Evolutionary conservation across 2,113 vertebrate species (phyloP), one percentile per base, ranked within the genome.

Genomic region (Meles meles): DNA sequence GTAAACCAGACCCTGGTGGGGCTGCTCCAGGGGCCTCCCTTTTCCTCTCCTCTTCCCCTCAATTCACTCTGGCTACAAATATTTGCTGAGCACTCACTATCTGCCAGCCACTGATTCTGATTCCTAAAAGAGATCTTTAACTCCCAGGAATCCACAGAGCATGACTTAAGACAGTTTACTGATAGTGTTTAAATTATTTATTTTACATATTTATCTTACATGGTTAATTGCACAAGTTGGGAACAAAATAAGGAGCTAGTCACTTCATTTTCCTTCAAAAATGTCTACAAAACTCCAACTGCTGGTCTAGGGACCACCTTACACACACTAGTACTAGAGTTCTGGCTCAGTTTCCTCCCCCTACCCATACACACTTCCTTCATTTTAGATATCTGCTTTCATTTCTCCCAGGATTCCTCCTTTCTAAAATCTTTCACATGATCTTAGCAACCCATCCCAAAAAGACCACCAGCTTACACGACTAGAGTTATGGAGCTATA

Each of bases 181-280:
- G 25, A 44, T 6, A 47, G 42, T 10, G 21, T 91, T 42, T 37
- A 76, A 79, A 85, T 71, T 55, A 55, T 81, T 61, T 92, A 57
- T 57, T 87, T 88, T 63, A 86, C 44, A 79, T 42, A 72, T 37
- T 93, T 31, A 31, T 39, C 42, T 12, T 39, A 47, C 25, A 23
- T 63, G 55, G 91, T 52, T 63, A 34, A 90, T 15, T 61, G 11
- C 29, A 90, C 84, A 74, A 72, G 13, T 79, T 29, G 42, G 11
- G 27, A 25, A 76, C 21, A 76, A 76, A 44, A 11, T 79, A 3
- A 79, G 61, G 74, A 83, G 25, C 18, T 10, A 42, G 57, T 47
- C 34, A 72, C 27, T 57, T 93, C 20, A 29, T 74, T 90, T 76
- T 86, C 27, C 18, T 72, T 59, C 74, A 81, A 83, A 88, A 74